Evolutionary conservation across 2,113 vertebrate species (phyloP).

Genomic region (Corythornis madagascariensis): DNA sequence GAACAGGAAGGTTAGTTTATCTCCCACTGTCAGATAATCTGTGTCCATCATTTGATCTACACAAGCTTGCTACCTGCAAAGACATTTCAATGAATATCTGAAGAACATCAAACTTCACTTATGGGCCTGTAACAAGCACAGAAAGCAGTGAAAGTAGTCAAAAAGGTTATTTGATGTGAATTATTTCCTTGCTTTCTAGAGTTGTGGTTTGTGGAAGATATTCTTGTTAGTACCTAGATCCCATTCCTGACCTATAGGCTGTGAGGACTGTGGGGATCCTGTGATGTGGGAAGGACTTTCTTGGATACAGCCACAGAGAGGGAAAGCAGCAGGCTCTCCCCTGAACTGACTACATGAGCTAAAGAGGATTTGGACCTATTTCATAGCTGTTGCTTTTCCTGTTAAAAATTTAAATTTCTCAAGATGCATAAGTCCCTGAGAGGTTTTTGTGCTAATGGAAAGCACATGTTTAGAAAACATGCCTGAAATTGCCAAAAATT

Average conservation of each 20-base stretch:
- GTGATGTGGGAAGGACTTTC: background rate
- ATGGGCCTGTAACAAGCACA: background rate
- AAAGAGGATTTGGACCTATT: background rate
- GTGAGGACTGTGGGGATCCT: background rate
- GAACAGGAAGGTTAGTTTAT: background rate
- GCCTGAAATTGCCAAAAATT: background rate
- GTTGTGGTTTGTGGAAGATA: background rate
- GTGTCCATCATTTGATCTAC: background rate
- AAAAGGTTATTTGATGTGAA: background rate
- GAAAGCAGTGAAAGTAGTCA: background rate
- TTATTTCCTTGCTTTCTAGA: background rate
- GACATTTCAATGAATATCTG: background rate
- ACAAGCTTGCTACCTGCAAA: background rate
- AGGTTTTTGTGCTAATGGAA: background rate
- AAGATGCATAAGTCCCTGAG: background rate
- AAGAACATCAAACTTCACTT: background rate
- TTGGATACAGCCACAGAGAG: background rate
- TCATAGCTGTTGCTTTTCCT: background rate
- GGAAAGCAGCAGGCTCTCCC: background rate
- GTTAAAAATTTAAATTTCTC: background rate
- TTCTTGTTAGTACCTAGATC: background rate
- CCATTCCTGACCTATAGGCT: rapidly evolving
- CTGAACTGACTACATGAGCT: background rate
- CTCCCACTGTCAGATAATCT: background rate
- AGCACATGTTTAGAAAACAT: background rate